phyloP scores from a whole-genome alignment of 2,888 invertebrate species.

The Cryptocephalus moraei region DNA sequence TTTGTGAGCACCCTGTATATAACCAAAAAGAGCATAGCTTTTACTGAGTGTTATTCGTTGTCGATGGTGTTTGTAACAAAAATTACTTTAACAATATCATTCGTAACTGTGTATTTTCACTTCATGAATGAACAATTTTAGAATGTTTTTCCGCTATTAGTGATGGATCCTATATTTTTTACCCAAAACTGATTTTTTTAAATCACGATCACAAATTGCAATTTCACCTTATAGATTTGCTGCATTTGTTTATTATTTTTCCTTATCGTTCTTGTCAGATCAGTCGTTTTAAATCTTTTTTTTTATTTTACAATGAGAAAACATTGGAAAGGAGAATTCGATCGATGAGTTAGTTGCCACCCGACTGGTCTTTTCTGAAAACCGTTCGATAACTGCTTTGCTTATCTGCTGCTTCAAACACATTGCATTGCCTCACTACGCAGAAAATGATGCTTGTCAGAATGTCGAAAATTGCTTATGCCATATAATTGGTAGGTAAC shows the following conservation, averaged over 20 bases:
- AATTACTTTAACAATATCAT: neutral
- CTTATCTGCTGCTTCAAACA: constrained; percentile 27
- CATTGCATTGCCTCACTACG: constrained; percentile 28
- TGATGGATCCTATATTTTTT: neutral
- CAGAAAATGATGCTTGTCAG: neutral
- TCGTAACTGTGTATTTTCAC: constrained; percentile 29
- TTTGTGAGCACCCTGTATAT: too few species aligned
- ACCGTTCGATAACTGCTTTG: constrained; percentile 42
- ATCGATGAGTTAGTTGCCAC: constrained; percentile 47
- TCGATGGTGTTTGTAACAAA: too few species aligned
- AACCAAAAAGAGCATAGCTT: too few species aligned
- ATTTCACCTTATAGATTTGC: constrained; percentile 40
- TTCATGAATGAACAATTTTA: constrained; percentile 13
- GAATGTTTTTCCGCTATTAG: constrained; percentile 12
- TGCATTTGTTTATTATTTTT: constrained; percentile 30
- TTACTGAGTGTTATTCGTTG: too few species aligned
- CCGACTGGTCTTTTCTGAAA: constrained; percentile 61
- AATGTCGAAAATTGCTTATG: neutral
- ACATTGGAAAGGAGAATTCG: constrained; percentile 5
- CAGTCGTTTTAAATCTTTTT: constrained; percentile 28
- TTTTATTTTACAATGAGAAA: constrained; percentile 7
- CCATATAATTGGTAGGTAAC: too few species aligned
- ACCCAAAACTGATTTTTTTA: constrained; percentile 2
- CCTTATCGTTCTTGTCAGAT: constrained; percentile 27
- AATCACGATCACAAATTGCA: constrained; percentile 39